These are phyloP conservation scores for Chrysoperla carnea DNA, from an alignment of 1,140 invertebrate genomes.

Conservation along the genomic window DNA sequence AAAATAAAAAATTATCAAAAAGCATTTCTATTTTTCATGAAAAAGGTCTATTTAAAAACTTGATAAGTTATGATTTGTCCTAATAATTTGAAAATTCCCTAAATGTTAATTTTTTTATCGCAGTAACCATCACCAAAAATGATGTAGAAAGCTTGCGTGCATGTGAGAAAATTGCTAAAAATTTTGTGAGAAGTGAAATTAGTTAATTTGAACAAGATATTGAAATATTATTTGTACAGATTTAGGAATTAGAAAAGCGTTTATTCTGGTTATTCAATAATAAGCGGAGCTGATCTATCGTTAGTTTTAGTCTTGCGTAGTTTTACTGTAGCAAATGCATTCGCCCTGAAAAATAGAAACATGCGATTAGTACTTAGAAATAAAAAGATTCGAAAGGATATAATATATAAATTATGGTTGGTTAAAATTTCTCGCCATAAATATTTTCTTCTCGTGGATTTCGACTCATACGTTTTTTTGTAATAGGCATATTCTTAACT, in stretches of 20 bases:
- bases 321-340: slow-evolving; percentile 71
- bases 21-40: too few relatives aligned
- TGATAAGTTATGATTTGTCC: too few relatives aligned
- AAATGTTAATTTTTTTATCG: not conserved
- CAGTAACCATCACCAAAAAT: not conserved
- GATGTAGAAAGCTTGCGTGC: not conserved
- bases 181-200: not conserved
- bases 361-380: slow-evolving; percentile 1
- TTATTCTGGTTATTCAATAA: slow-evolving; percentile 19
- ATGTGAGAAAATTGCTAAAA: not conserved
- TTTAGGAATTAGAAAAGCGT: not conserved
- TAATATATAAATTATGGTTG: slow-evolving; percentile 1
- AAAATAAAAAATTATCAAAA: too few relatives aligned
- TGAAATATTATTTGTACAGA: not conserved
- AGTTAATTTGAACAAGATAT: not conserved
- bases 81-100: not conserved
- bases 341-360: slow-evolving; percentile 36
- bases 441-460: slow-evolving; percentile 6
- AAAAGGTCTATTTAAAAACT: too few relatives aligned
- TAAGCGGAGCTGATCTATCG: slow-evolving; percentile 61
- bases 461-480: slow-evolving; percentile 11
- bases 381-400: not conserved
- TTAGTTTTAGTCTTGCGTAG: slow-evolving; percentile 70
- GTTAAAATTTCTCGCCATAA: slow-evolving; percentile 8
- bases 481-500: slow-evolving; percentile 21